Evolutionary conservation across 1,140 invertebrate species (phyloP), one percentile per base, ranked within the genome.

Genomic region (Tetragnatha versicolor): DNA sequence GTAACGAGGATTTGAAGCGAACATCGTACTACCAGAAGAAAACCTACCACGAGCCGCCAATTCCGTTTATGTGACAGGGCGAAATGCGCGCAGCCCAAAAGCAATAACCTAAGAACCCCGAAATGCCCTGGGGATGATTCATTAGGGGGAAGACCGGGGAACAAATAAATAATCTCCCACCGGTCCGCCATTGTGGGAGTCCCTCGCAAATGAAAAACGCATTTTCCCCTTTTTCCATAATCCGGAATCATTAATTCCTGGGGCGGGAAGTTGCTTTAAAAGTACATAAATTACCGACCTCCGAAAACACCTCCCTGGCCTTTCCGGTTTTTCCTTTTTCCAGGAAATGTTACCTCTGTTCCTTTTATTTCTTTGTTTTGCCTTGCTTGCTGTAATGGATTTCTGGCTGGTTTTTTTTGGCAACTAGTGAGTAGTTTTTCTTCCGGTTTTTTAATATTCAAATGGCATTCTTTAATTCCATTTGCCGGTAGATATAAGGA

Each of bases 221-320:
- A 33, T n/a, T n/a, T 58, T 33, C 5, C n/a, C 9, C 22, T 17
- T n/a, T 58, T n/a, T 58, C 4, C 29, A 31, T 58, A 58, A 58
- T 58, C 53, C 53, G 27, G n/a, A 58, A 58, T 58, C 53, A 33
- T 58, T n/a, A n/a, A n/a, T 31, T 3, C 14, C 29, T n/a, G 12
- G 53, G 53, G 27, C 27, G 53, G 53, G 27, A 58, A 58, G 53
- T 58, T 58, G 4, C 29, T 31, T 58, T 58, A 58, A 58, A 58
- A 58, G 33, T 58, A 58, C 29, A 58, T 58, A 58, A 58, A 58
- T 58, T 58, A 58, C 53, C 27, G 29, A 58, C 33, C n/a, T n/a
- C 33, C 53, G 27, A 31, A 58, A 58, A 58, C 53, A 58, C 53
- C 53, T 58, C 33, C 53, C 17, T 31, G 29, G 27, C 27, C n/a